These are phyloP conservation scores for Plecotus auritus DNA, from an alignment of 2,113 vertebrate genomes.

Conservation along the genomic window DNA sequence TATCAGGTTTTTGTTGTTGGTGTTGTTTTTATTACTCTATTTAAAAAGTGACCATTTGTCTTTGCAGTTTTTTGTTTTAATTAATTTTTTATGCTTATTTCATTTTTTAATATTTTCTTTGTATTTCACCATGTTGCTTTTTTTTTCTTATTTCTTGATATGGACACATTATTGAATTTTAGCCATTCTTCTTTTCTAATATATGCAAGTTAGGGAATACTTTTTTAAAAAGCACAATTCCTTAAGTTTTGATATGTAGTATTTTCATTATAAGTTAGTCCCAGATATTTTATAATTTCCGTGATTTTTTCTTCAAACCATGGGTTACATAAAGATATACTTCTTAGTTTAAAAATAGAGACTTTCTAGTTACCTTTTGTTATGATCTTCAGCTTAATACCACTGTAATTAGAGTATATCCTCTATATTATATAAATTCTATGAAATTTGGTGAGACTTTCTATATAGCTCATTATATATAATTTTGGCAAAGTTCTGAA, in stretches of 20 bases:
- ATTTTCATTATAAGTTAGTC: constrained; percentile 9
- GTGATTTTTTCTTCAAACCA: not conserved
- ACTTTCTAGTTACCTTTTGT: not conserved
- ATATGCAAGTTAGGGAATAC: not conserved
- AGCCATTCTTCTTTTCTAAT: not conserved
- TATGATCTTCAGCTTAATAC: not conserved
- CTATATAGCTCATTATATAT: not conserved
- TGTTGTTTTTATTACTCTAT: not conserved
- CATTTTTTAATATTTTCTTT: not conserved
- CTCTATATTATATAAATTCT: not conserved
- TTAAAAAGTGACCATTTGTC: not conserved
- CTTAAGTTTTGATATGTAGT: not conserved
- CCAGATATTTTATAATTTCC: not conserved
- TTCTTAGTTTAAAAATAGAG: not conserved
- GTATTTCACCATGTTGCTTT: not conserved
- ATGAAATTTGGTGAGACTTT: not conserved
- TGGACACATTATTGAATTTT: not conserved
- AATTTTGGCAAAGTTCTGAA: not conserved
- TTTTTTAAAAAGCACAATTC: not conserved
- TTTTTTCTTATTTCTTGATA: not conserved
- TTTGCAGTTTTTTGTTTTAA: not conserved
- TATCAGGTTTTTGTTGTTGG: not conserved
- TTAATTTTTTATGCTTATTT: not conserved
- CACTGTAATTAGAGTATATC: not conserved
- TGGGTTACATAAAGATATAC: not conserved